Base-by-base conservation (phyloP, 2,888 invertebrate genomes). In the Lysandra coridon region DNA sequence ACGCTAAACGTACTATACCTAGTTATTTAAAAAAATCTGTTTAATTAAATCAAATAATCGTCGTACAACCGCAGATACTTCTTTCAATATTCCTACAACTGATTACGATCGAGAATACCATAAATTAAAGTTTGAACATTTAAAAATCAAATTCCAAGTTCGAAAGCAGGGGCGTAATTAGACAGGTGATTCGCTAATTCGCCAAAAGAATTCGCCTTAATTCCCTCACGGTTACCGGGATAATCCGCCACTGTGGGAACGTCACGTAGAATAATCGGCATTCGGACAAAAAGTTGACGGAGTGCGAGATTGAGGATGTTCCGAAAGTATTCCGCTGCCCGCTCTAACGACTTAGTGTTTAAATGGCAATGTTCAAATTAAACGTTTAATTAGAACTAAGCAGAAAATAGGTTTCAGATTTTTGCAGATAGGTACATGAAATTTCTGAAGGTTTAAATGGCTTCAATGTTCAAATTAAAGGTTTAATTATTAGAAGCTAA, bases 181-280 rank as follows among this genome's bases (percentile, higher is more conserved):
- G 93, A 92, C 93, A 93, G 93, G 93, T 93, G 93, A 93, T 92
- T 92, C 92, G 91, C 90, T 94, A 93, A 94, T 94, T 92, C 92
- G 87, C 85, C 88, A 88, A 89, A 89, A 88, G 94, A 92, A 93
- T 93, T 87, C 90, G 89, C 88, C 89, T 90, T 89, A 88, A 89
- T 89, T 88, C 88, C 85, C 85, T 85, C 83, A 84, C 88, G 84
- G 85, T 87, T 87, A 87, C 87, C 84, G 85, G 85, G 85, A 79
- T 78, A 79, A 87, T 86, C 85, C 85, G 82, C 83, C 86, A 84
- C 88, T 91, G 94, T 94, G 94, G 92, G 94, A 94, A 94, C 91
- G 89, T 94, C 94, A 94, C 94, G 94, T 94, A 90, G 91, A 87
- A 86, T 87, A 87, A 88, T 89, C 88, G 92, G 92, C 88, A 94